phyloP scores from a whole-genome alignment of 1,140 invertebrate genomes.

The Dendrolimus punctatus region DNA sequence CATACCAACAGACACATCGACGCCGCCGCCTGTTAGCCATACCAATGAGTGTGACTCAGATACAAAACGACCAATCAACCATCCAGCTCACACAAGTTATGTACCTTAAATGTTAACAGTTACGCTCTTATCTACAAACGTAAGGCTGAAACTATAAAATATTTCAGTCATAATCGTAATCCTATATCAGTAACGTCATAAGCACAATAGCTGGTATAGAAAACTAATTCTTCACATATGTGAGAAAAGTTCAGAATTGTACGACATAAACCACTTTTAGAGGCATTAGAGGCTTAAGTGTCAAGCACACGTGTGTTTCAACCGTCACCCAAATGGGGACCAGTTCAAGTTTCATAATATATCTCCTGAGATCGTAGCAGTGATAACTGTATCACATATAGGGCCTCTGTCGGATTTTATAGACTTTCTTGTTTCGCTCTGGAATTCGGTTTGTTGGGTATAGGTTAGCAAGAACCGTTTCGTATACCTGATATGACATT shows the following conservation, averaged over 20 bases:
- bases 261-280: slow-evolving; percentile 13
- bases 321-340: slow-evolving; percentile 56
- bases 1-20: slow-evolving; percentile 61
- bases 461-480: too few relatives aligned
- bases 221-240: slow-evolving; percentile 8
- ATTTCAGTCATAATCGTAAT: slow-evolving; percentile 29
- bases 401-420: slow-evolving; percentile 37
- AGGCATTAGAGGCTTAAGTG: slow-evolving; percentile 39
- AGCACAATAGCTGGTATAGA: neutral
- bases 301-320: slow-evolving; percentile 57
- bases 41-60: slow-evolving; percentile 30
- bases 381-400: slow-evolving; percentile 40
- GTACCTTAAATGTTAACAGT: neutral
- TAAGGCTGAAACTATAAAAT: slow-evolving; percentile 26
- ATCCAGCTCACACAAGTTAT: neutral
- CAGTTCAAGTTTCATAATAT: slow-evolving; percentile 41
- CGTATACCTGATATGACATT: too few relatives aligned
- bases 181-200: slow-evolving; percentile 34
- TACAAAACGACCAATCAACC: slow-evolving; percentile 23
- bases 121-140: slow-evolving; percentile 3
- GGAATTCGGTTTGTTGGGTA: too few relatives aligned
- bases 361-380: slow-evolving; percentile 46
- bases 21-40: slow-evolving; percentile 53
- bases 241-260: slow-evolving; percentile 19
- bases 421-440: too few relatives aligned